Conservation (phyloP, 2,113 vertebrate genomes). For the Calidris pygmaea region DNA sequence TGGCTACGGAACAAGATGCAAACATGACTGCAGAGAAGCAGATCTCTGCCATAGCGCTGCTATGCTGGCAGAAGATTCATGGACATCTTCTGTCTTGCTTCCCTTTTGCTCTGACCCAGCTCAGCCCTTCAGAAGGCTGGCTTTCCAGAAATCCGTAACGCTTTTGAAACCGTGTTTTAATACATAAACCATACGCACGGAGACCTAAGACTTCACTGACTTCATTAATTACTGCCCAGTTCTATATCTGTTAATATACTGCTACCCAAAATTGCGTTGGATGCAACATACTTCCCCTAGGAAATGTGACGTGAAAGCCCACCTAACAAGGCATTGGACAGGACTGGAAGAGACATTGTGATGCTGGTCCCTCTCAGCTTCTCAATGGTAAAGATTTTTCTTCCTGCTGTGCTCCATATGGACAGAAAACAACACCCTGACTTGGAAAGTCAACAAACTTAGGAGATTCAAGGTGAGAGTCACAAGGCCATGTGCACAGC, state of each 20-base stretch:
- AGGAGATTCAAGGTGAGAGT: not conserved
- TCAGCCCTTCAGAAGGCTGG: not conserved
- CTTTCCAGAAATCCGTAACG: not conserved
- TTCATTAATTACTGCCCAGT: not conserved
- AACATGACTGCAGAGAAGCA: not conserved
- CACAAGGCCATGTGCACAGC: not conserved
- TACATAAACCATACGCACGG: not conserved
- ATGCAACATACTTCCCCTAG: not conserved
- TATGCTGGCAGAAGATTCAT: rapidly evolving
- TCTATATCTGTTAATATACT: not conserved
- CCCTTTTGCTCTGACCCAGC: not conserved
- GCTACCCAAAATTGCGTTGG: not conserved
- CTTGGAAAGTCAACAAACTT: not conserved
- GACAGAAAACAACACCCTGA: rapidly evolving
- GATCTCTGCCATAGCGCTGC: rapidly evolving
- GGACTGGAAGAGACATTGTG: not conserved
- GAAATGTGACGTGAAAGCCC: not conserved
- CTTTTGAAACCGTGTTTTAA: not conserved
- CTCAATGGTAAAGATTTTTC: not conserved
- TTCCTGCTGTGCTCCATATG: not conserved
- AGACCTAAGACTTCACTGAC: not conserved
- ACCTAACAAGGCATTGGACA: not conserved
- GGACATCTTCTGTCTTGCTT: not conserved
- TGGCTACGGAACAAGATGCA: not conserved
- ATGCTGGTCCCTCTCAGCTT: not conserved